Conservation (phyloP, 2,797 vertebrate genomes). For the Brachyalestes nurse region DNA sequence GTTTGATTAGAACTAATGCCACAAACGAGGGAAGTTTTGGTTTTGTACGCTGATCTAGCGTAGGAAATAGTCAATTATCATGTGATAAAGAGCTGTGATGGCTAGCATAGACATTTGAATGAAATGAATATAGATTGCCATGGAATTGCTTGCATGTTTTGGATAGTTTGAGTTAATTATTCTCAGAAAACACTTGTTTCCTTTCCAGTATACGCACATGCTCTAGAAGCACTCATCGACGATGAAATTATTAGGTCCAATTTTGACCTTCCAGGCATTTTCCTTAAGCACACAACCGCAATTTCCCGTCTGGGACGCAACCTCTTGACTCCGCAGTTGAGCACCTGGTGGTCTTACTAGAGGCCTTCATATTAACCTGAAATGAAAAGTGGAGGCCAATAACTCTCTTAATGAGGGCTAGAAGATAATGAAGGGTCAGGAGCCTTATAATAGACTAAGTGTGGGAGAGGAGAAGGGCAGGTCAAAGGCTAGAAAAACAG, state of each 20-base stretch:
- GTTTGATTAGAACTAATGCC: constrained; percentile 25
- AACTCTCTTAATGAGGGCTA: constrained; percentile 40
- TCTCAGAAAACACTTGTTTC: background rate
- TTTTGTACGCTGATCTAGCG: background rate
- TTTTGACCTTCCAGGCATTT: background rate
- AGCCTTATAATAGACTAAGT: constrained; percentile 15
- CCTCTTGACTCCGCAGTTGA: constrained; percentile 19
- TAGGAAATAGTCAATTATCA: constrained; percentile 15
- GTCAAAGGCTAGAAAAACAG: constrained; percentile 46
- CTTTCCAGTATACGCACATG: background rate
- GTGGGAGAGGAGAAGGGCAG: constrained; percentile 13
- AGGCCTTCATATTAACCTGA: constrained; percentile 12
- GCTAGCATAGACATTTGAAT: background rate
- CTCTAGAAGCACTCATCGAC: background rate
- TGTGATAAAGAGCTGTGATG: background rate
- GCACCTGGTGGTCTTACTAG: constrained; percentile 34
- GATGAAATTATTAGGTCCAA: background rate
- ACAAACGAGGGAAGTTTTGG: constrained; percentile 2
- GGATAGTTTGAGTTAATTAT: background rate
- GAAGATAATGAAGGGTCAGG: constrained; percentile 33
- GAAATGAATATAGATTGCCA: background rate
- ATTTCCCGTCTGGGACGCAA: constrained; percentile 13
- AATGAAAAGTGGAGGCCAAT: constrained; percentile 37
- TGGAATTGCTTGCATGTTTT: background rate
- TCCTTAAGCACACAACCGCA: background rate